These are phyloP conservation scores for Bembecia ichneumoniformis DNA, from an alignment of 2,888 invertebrate genomes.

Conservation along the genomic window DNA sequence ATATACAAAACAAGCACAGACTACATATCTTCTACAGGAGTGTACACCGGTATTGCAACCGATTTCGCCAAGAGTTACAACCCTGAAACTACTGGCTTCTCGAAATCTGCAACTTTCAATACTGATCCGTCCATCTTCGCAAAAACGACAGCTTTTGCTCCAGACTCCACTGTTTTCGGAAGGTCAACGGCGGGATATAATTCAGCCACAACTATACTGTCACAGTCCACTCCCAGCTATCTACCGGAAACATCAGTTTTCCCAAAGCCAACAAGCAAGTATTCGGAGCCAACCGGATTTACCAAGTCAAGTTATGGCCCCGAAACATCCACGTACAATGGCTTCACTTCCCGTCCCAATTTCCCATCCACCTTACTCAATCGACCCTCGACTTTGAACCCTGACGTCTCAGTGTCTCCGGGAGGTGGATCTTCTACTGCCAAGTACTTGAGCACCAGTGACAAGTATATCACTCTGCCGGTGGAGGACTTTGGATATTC, in stretches of 20 bases:
- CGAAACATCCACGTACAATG: constrained; percentile 3
- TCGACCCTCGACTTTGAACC: constrained; percentile 4
- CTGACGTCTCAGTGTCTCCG: constrained; percentile 1
- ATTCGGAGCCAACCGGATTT: constrained; percentile 8
- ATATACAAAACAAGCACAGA: constrained; percentile 1
- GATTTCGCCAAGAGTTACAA: constrained; percentile 4
- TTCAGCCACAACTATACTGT: constrained; percentile 15
- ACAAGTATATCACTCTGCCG: constrained; percentile 17
- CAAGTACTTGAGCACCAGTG: constrained; percentile 23
- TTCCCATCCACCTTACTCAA: background rate
- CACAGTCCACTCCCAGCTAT: constrained; percentile 9
- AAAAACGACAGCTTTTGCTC: background rate
- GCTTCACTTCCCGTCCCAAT: constrained; percentile 1
- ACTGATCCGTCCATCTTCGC: background rate
- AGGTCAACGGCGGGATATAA: constrained; percentile 22
- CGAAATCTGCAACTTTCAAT: background rate
- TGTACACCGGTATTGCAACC: constrained; percentile 2
- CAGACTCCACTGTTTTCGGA: constrained; percentile 5
- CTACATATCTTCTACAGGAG: background rate
- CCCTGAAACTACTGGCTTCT: background rate
- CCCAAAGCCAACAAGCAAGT: background rate
- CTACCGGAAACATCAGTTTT: constrained; percentile 6
- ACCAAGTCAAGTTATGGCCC: constrained; percentile 11
- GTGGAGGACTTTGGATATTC: constrained; percentile 40
- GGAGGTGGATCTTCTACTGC: constrained; percentile 22